Percentiles rank a stretch among this genome's conserved stretches.
Conservation (phyloP, 2,113 vertebrate genomes). For the Ia io region DNA sequence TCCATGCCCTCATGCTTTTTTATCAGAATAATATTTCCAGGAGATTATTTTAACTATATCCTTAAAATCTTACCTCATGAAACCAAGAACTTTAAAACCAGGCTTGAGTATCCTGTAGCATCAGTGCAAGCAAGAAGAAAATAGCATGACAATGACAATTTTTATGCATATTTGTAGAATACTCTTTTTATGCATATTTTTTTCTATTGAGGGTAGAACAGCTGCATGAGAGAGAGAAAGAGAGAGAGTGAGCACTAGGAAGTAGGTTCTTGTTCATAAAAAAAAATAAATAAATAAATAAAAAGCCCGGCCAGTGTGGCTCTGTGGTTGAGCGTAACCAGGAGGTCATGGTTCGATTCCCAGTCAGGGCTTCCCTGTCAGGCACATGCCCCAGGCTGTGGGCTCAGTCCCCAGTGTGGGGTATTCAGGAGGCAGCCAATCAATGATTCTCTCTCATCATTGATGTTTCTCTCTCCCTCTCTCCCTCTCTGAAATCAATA, state of each 20-base stretch:
- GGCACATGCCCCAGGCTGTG: too few relatives aligned
- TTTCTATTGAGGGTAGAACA: background rate
- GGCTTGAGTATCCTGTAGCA: slow-evolving; percentile 32
- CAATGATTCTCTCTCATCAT: too few relatives aligned
- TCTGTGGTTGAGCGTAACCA: too few relatives aligned
- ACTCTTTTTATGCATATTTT: background rate
- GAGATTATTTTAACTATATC: slow-evolving; percentile 61
- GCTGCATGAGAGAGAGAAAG: slow-evolving; percentile 19
- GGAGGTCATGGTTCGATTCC: too few relatives aligned
- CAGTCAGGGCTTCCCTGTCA: too few relatives aligned
- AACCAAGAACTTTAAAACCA: slow-evolving; percentile 59
- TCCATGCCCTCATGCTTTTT: slow-evolving; percentile 17
- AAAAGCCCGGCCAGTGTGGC: background rate
- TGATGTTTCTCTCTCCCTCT: too few relatives aligned
- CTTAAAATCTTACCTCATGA: slow-evolving; percentile 66
- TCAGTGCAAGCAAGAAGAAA: slow-evolving; percentile 29
- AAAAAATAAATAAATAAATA: too few relatives aligned
- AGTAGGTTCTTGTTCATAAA: background rate
- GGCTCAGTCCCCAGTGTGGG: too few relatives aligned
- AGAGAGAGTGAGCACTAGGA: background rate
- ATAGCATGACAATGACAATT: slow-evolving; percentile 41
- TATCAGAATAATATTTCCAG: slow-evolving; percentile 38
- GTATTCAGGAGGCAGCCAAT: too few relatives aligned
- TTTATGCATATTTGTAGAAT: background rate
- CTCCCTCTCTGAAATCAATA: too few relatives aligned